Base-by-base conservation (phyloP, 37 sponge, comb jelly and placozoan species). In the Ephydatia muelleri region DNA sequence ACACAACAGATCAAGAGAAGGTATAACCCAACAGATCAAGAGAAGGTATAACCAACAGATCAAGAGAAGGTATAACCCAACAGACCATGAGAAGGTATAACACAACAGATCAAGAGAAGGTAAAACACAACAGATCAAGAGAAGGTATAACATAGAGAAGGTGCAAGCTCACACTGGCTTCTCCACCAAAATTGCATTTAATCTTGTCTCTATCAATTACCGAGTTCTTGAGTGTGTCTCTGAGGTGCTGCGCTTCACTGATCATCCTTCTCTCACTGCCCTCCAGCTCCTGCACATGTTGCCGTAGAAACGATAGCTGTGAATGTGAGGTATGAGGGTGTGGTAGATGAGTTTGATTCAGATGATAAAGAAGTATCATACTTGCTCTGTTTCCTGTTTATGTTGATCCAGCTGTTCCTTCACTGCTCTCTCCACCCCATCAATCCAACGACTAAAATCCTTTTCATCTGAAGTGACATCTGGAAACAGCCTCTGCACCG, bases 401-500 rank as follows among this genome's bases (percentile, higher is more conserved):
- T n/a, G 57, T 4, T 57, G 19, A 11, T 81, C 70, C 16, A 87
- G 26, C 6, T 35, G 19, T 16, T 66, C 31, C 49, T 81, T 69
- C 5, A 64, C 88, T 29, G 81, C 3, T 1, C 0, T 28, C 77
- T 81, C 88, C 68, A 87, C 81, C 21, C 68, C 75, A 2, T 87
- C 88, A 28, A 87, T 23, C 88, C 88, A 87, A 31, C 13, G 25
- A 25, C 40, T 3, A 39, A 27, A 73, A 13, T 32, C 67, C 32
- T 22, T 67, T 27, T 77, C 49, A 19, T 57, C 86, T 27, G 82
- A 76, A 21, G 40, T 38, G 25, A 87, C 70, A 4, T 67, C 68
- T 8, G 88, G 82, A 21, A 87, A 76, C 82, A 87, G 49, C 48
- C 72, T 75, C 67, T 81, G 75, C 22, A 87, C 64, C 69, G 76